Conservation (phyloP, 2,888 invertebrate genomes). For the Cerastoderma edule region DNA sequence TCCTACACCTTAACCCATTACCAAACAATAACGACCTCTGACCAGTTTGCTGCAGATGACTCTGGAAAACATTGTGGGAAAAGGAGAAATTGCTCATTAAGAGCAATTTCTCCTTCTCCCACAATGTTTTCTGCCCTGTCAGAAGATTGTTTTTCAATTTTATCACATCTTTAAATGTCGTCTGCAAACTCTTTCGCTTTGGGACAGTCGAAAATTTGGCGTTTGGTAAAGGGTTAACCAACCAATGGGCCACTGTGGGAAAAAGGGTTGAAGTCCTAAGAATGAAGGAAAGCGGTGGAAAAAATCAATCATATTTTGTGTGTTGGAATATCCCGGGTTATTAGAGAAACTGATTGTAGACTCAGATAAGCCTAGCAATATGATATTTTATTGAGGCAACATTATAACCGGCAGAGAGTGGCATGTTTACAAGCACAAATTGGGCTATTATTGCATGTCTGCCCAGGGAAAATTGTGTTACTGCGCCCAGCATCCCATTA, state of each 20-base stretch:
- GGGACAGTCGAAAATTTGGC: no score
- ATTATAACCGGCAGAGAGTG: neutral
- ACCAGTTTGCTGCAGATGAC: no score
- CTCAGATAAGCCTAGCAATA: slow-evolving; percentile 13
- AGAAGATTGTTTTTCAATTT: no score
- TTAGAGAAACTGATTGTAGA: slow-evolving; percentile 19
- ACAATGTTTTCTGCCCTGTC: neutral
- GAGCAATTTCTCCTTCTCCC: neutral
- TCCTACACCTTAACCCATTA: no score
- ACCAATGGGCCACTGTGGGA: no score
- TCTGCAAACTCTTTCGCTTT: no score
- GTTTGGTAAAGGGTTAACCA: no score
- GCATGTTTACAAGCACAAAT: slow-evolving; percentile 10
- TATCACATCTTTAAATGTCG: no score
- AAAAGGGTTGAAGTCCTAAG: no score
- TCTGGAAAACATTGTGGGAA: slow-evolving; percentile 7
- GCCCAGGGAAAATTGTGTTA: no score
- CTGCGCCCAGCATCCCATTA: no score
- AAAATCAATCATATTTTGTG: slow-evolving; percentile 20
- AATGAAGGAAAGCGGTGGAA: neutral
- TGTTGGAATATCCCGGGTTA: neutral
- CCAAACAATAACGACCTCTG: no score
- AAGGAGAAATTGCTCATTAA: slow-evolving; percentile 2
- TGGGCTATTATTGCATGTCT: slow-evolving; percentile 13
- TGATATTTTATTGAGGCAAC: slow-evolving; percentile 20